Evolutionary conservation across 2,113 vertebrate species (phyloP).

Genomic region (Pao palembangensis): DNA sequence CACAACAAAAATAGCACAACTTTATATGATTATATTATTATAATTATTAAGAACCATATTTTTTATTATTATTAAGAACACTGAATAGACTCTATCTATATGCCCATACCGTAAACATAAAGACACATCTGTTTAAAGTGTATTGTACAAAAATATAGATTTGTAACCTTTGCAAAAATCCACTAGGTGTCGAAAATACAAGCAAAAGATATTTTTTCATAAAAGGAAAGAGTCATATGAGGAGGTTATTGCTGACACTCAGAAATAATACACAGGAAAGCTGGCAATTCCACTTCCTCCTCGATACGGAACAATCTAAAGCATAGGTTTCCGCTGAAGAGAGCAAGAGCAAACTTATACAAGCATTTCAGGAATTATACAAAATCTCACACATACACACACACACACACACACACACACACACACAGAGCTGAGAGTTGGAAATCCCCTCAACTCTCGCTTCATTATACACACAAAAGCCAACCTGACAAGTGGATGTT

Average conservation of each 20-base stretch:
- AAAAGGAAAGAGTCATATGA: background rate
- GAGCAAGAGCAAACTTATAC: conserved; percentile 62
- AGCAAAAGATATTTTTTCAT: too few relatives aligned
- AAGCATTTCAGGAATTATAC: conserved; percentile 70
- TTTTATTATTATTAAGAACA: too few relatives aligned
- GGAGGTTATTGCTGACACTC: background rate
- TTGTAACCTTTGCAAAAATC: too few relatives aligned
- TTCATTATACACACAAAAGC: conserved; percentile 43
- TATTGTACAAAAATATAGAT: too few relatives aligned
- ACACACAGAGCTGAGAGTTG: conserved; percentile 59
- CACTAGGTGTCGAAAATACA: too few relatives aligned
- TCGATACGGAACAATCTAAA: conserved; percentile 31
- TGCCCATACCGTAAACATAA: too few relatives aligned
- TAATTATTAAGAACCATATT: too few relatives aligned
- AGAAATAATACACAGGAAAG: conserved; percentile 35
- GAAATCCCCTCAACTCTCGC: conserved; percentile 48
- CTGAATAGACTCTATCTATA: too few relatives aligned
- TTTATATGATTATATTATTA: too few relatives aligned
- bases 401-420: too few relatives aligned
- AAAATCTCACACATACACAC: conserved; percentile 11
- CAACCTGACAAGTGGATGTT: conserved; percentile 23
- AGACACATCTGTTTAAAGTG: too few relatives aligned
- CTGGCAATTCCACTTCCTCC: conserved; percentile 61
- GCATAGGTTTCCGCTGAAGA: conserved; percentile 4
- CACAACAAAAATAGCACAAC: background rate